Conservation (phyloP, 2,113 vertebrate species). For the Chrysochloris asiatica region DNA sequence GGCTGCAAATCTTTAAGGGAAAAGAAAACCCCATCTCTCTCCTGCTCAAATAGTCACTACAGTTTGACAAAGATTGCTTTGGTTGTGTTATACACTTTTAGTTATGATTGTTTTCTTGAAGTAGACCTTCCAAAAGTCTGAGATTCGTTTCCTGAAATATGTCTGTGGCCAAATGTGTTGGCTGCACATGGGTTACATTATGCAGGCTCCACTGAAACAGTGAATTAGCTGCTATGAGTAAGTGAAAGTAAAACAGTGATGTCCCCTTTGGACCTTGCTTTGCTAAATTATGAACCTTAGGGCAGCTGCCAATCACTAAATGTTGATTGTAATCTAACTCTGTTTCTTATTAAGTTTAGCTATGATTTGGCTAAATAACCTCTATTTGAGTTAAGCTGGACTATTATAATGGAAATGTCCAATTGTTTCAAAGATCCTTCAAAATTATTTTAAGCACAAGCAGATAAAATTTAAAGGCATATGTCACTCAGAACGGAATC, state of each 20-base stretch:
- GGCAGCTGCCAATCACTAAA: neutral
- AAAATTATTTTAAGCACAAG: neutral
- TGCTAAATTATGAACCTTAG: neutral
- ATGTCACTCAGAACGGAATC: neutral
- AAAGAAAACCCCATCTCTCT: too few relatives aligned
- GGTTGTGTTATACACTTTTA: too few relatives aligned
- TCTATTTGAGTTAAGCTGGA: neutral
- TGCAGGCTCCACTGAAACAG: neutral
- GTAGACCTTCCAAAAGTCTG: neutral
- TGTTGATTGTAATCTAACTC: neutral
- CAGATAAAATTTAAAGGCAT: neutral
- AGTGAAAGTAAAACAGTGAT: neutral
- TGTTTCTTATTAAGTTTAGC: neutral
- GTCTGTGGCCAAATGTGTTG: neutral
- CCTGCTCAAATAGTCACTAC: fast-evolving
- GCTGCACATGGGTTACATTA: fast-evolving
- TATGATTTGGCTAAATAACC: neutral
- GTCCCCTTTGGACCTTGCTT: neutral
- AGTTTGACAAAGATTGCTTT: neutral
- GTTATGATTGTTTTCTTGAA: neutral
- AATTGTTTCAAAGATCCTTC: neutral
- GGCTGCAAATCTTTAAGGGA: too few relatives aligned
- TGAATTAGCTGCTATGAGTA: neutral
- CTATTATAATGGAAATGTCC: neutral
- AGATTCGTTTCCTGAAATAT: neutral